Evolutionary conservation across 1,140 invertebrate species (phyloP), one percentile per base, ranked within the genome.

Genomic region (Zophobas morio): DNA sequence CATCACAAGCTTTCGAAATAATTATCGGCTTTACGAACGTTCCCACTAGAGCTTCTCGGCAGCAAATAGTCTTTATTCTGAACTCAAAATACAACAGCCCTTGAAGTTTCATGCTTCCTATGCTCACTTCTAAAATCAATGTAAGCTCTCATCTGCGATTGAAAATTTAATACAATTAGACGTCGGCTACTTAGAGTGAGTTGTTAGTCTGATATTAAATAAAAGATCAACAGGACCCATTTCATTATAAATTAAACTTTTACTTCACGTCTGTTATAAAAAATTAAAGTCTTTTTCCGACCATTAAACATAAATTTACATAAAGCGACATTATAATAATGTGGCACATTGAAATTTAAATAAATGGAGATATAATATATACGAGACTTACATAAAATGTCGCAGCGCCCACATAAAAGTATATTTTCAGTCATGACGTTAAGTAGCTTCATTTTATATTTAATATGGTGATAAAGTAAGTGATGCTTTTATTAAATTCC

Each of bases 401-500:
- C 20, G n/a, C 49, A 20, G 49, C 3, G n/a, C 49, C 37, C 2
- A 40, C 60, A 42, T 66, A 66, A 66, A 66, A 66, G 60, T 66
- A 5, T 66, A 42, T 66, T 66, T 39, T 39, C 60, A 36, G 56
- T 60, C 35, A 60, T 66, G 60, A 66, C 37, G 39, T 42, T 66
- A 66, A 42, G 60, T 66, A 40, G 39, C 60, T 66, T 66, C 42
- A 66, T 66, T 66, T 42, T 66, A 66, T 36, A 66, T 66, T 66
- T 66, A 66, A 66, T 66, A 42, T 42, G 20, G 60, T 46, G 60
- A 40, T 66, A 66, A 66, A 66, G 60, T 66, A 66, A 66, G 39
- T 66, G 60, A 66, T 66, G 39, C 60, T 42, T 66, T 66, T 66
- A 66, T 66, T 66, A 66, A 66, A 66, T 66, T 66, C 60, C 60